Base-by-base conservation (phyloP, 2,888 invertebrate species). In the Eubasilissa splendida region DNA sequence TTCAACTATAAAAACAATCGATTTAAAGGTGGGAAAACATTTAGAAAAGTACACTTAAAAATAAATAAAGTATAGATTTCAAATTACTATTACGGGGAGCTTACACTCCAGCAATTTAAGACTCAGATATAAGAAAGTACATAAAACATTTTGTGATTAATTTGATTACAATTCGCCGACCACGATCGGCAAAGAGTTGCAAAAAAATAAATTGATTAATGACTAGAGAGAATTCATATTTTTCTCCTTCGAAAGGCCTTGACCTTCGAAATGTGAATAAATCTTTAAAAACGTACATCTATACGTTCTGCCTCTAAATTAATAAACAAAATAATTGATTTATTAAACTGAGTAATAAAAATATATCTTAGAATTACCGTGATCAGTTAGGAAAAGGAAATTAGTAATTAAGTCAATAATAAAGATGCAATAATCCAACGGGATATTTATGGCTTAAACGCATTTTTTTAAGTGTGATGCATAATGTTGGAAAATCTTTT, bases 161-260 rank as follows among this genome's bases (percentile, higher is more conserved):
- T 42, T 2, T 42, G 42, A 42, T 22, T 42, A 42, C 42, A 42
- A 5, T 42, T 42, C 2, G 42, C 42, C 42, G 7, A 42, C 42
- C 42, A 42, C 3, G 2, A 42, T 42, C 42, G 42, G 42, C 42
- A 42, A 42, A 42, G 42, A 42, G 42, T 42, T 42, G 4, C 22
- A 22, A 22, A 56, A 71, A 52, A 71, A 73, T n/a, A 58, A 73
- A 53, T 52, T 59, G 60, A 53, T 75, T 75, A 75, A 75, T 75
- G 75, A 75, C 75, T 75, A 75, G 75, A 75, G 60, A 75, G 50
- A 75, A 60, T 63, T 63, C 4, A 63, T 63, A 63, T 63, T 63
- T 63, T 33, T 63, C 63, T 7, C 63, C 42, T 63, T 63, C 63
- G 42, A 33, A 8, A 22, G 63, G 63, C 12, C 63, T 10, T 63